Conservation (phyloP, 1,140 invertebrate species). For the Gryon sp. region DNA sequence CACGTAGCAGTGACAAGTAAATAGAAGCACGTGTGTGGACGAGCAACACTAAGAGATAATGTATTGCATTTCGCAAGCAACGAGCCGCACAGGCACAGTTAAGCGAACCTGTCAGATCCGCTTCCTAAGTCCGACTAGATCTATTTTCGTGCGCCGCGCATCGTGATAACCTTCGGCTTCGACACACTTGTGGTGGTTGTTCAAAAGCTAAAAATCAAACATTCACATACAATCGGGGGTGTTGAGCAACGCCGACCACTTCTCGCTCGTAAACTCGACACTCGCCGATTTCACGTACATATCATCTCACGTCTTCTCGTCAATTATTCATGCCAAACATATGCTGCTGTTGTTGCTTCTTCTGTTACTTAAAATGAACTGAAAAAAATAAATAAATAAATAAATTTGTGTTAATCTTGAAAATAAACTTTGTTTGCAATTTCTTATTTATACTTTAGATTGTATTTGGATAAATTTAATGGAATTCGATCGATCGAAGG, state of each 20-base stretch:
- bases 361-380: too few relatives aligned
- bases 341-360: too few relatives aligned
- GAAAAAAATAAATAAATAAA: too few relatives aligned
- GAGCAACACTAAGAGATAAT: slow-evolving; percentile 10
- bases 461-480: too few relatives aligned
- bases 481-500: slow-evolving; percentile 1
- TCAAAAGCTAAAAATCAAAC: slow-evolving; percentile 49
- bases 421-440: too few relatives aligned
- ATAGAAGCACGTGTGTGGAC: slow-evolving; percentile 52
- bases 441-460: too few relatives aligned
- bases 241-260: slow-evolving; percentile 9
- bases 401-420: too few relatives aligned
- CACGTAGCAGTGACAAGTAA: slow-evolving; percentile 33
- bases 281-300: too few relatives aligned
- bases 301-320: background rate
- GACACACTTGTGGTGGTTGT: slow-evolving; percentile 47
- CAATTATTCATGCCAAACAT: too few relatives aligned
- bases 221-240: slow-evolving; percentile 20
- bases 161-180: slow-evolving; percentile 49
- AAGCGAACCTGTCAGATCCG: slow-evolving; percentile 49
- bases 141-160: slow-evolving; percentile 62
- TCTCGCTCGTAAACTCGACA: slow-evolving; percentile 1
- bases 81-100: slow-evolving; percentile 22
- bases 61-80: slow-evolving; percentile 24
- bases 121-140: slow-evolving; percentile 56